phyloP scores from a whole-genome alignment of 2,888 invertebrate species.

The Hirudinaria manillensis region DNA sequence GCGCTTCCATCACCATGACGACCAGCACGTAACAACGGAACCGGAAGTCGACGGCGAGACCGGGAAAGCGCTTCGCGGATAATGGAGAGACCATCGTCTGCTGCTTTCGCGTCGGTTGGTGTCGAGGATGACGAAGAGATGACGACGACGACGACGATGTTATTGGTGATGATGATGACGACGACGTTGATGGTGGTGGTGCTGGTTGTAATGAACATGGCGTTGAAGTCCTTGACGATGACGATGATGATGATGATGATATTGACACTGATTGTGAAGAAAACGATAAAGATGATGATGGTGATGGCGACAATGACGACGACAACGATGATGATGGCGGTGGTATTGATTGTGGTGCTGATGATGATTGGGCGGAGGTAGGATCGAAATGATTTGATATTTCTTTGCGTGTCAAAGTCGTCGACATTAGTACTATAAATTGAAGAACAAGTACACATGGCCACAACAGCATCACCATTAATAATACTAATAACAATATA shows the following conservation, averaged over 20 bases:
- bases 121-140: not conserved
- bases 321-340: not conserved
- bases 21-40: not conserved
- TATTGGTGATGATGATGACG: constrained; percentile 3
- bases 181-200: not conserved
- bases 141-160: not conserved
- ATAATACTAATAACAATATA: too few species aligned
- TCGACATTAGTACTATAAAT: too few species aligned
- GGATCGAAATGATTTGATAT: not conserved
- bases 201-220: not conserved
- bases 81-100: not conserved
- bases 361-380: not conserved
- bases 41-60: not conserved
- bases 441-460: too few species aligned
- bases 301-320: not conserved
- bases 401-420: not conserved
- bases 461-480: too few species aligned
- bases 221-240: not conserved
- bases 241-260: not conserved
- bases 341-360: not conserved
- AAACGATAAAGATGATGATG: not conserved
- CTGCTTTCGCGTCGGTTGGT: not conserved
- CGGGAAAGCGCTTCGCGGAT: not conserved
- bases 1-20: not conserved
- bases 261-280: not conserved